A percentile compares a stretch with the other conserved stretches of the same genome.
Conservation (phyloP, 1,140 invertebrate species). For the Drosophila ohnishii region DNA sequence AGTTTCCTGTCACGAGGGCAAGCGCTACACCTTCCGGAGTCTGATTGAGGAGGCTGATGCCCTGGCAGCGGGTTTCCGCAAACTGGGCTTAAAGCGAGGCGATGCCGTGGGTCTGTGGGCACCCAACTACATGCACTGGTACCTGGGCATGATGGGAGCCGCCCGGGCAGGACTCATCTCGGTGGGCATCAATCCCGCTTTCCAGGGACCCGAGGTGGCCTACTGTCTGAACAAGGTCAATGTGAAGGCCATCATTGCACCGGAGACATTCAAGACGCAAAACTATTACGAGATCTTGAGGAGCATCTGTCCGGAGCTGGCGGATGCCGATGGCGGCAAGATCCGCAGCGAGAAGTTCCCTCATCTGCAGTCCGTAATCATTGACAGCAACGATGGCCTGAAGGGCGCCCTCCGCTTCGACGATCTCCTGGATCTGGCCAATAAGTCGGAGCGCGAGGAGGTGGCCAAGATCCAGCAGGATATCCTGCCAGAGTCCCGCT, state of each 20-base stretch:
- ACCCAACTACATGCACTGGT: conserved; percentile 94
- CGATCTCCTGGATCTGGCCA: conserved; percentile 84
- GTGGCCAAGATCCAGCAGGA: conserved; percentile 43
- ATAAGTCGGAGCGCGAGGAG: conserved; percentile 55
- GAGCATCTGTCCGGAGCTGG: conserved; percentile 84
- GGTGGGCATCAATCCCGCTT: conserved; percentile 94
- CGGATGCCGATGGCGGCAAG: conserved; percentile 47
- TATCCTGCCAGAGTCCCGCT: conserved; percentile 86
- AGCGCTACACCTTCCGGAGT: conserved; percentile 86
- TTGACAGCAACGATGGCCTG: conserved; percentile 84
- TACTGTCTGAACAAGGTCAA: conserved; percentile 92
- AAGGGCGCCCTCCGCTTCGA: conserved; percentile 86
- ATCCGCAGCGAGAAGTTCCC: conserved; percentile 83
- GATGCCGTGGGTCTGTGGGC: conserved; percentile 95
- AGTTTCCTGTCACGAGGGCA: conserved; percentile 86
- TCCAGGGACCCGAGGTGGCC: conserved; percentile 89
- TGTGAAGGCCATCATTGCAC: conserved; percentile 88
- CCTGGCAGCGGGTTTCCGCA: conserved; percentile 91
- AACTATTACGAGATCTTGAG: conserved; percentile 89
- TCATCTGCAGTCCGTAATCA: conserved; percentile 85
- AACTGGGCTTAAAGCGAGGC: conserved; percentile 90
- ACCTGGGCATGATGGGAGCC: conserved; percentile 90
- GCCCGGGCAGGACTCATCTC: conserved; percentile 92
- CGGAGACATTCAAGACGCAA: conserved; percentile 87
- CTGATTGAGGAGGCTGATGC: conserved; percentile 88